Conservation (phyloP, 2,113 vertebrate genomes). For the Tachuris rubrigastra region DNA sequence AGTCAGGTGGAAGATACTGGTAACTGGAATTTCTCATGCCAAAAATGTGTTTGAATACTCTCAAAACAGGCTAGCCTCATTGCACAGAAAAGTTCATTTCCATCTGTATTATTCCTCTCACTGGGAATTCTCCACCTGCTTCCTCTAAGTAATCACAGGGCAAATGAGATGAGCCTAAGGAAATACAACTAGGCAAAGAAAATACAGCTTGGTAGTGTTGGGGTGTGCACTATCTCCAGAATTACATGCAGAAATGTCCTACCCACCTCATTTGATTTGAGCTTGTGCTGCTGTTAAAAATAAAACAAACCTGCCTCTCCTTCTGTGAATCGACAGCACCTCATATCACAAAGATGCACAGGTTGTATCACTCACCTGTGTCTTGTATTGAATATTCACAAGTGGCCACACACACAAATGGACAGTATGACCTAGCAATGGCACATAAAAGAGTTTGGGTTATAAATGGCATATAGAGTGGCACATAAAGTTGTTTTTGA, state of each 20-base stretch:
- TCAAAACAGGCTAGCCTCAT: not conserved
- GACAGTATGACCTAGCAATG: not conserved
- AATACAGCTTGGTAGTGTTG: not conserved
- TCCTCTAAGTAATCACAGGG: not conserved
- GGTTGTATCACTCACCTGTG: not conserved
- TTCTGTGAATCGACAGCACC: not conserved
- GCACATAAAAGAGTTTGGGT: not conserved
- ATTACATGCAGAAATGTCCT: not conserved
- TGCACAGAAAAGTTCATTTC: constrained; percentile 16
- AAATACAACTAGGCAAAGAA: not conserved
- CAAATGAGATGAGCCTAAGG: not conserved
- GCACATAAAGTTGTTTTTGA: not conserved
- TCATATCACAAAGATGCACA: not conserved
- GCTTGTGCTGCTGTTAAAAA: not conserved
- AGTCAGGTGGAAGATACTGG: not conserved
- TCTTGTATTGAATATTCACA: not conserved
- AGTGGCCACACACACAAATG: not conserved
- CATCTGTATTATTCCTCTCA: not conserved
- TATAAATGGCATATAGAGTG: not conserved
- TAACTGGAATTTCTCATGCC: not conserved
- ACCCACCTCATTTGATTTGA: not conserved
- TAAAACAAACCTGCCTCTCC: not conserved
- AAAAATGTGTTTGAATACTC: not conserved
- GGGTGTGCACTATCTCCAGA: not conserved
- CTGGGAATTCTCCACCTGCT: constrained; percentile 37